Conservation (phyloP, 2,888 invertebrate species). For the Arge pagana region DNA sequence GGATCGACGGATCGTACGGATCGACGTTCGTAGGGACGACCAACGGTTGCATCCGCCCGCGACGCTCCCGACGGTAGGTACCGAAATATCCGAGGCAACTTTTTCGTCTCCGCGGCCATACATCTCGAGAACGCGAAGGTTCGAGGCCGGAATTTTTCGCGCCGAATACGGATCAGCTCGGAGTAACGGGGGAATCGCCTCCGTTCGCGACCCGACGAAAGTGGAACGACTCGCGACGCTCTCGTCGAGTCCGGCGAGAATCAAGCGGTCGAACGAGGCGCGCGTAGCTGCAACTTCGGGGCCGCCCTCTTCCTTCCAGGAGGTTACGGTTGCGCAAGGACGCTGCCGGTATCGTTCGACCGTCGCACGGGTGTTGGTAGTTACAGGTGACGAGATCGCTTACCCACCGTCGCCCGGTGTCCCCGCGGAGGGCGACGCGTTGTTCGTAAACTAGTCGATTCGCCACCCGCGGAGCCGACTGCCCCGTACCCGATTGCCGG, state of each 20-base stretch:
- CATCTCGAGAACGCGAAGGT: constrained; percentile 37
- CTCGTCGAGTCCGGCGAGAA: constrained; percentile 62
- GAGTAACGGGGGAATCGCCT: constrained; percentile 40
- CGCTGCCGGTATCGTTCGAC: constrained; percentile 56
- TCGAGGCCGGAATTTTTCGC: constrained; percentile 42
- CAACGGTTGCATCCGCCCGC: constrained; percentile 62
- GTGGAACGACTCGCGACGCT: constrained; percentile 54
- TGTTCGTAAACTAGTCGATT: no score
- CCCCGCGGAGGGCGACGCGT: no score
- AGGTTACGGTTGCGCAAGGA: constrained; percentile 64
- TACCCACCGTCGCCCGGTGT: no score
- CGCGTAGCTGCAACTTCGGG: constrained; percentile 53
- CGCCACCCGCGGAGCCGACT: constrained; percentile 58
- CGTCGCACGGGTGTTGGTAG: background rate
- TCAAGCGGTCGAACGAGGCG: constrained; percentile 57
- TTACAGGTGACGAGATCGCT: no score
- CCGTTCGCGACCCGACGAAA: constrained; percentile 34
- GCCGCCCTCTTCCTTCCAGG: constrained; percentile 64
- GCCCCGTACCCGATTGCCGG: constrained; percentile 57
- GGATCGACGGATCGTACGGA: no score
- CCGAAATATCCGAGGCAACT: constrained; percentile 63
- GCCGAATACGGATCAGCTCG: constrained; percentile 39
- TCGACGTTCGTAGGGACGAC: no score
- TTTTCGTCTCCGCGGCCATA: constrained; percentile 54
- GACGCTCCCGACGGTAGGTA: constrained; percentile 64